These are phyloP conservation scores for Gopherus evgoodei DNA, from an alignment of 2,113 vertebrate species.

Conservation along the genomic window DNA sequence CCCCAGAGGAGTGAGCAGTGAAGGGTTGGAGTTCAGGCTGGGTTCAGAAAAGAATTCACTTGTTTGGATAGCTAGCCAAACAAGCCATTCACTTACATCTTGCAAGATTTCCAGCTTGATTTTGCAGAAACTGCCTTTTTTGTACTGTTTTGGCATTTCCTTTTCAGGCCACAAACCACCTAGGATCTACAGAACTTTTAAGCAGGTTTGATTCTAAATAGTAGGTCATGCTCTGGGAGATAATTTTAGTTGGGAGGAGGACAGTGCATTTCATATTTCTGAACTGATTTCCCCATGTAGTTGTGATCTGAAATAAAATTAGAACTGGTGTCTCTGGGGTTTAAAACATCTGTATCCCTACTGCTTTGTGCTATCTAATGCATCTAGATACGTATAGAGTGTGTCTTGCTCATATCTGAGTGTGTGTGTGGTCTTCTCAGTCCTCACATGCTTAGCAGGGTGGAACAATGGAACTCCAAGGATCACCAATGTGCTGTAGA, in stretches of 20 bases:
- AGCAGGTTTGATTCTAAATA: background rate
- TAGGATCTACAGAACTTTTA: background rate
- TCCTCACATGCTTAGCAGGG: background rate
- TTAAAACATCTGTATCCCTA: background rate
- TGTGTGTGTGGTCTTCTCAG: background rate
- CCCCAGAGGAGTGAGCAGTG: background rate
- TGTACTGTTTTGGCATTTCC: background rate
- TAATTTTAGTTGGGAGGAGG: background rate
- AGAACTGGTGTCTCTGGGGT: background rate
- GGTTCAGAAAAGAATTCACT: background rate
- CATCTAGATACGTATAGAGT: background rate
- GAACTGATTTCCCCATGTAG: background rate
- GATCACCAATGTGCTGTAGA: background rate
- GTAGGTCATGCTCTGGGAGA: background rate
- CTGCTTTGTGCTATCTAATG: background rate
- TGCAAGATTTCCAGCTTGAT: background rate
- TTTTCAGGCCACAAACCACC: background rate
- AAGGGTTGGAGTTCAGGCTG: background rate
- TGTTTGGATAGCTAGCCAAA: background rate
- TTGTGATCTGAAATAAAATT: background rate
- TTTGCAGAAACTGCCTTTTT: background rate
- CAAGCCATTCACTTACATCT: accelerated
- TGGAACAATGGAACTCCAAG: background rate
- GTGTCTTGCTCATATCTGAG: background rate
- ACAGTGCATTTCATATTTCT: background rate